Evolutionary conservation across 2,797 vertebrate species (phyloP), one percentile per base, ranked within the genome.

Genomic region (Sebastes cheni): DNA sequence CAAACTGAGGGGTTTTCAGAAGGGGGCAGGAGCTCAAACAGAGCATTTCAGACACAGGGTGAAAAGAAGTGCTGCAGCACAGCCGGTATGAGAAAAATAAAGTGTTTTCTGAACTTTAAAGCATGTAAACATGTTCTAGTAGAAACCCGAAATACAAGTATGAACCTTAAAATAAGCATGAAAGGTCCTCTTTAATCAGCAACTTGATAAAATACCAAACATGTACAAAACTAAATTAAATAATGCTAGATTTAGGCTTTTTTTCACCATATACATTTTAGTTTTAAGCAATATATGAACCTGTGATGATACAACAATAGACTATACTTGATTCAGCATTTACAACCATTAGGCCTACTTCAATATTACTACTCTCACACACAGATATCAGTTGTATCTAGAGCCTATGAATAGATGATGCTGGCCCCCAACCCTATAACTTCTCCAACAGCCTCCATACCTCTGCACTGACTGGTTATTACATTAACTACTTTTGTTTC

Each of bases 401-500:
- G 22, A 58, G 36, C 2, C 46, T 16, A 16, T 65, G 6, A 66
- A 29, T 66, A 50, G 56, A 16, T 32, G 11, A 9, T 34, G 39
- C 11, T 32, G 59, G n/a, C 22, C 9, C 14, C n/a, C 5, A 52
- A 34, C 30, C 23, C 22, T 64, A 42, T 42, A 8, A 73, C 52
- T 5, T 77, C 12, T 81, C 55, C 58, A 23, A 22, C 61, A 62
- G 74, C 52, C 79, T 73, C 68, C 54, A 69, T 54, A 73, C 22
- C 25, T 29, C 50, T 61, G 30, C 36, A 7, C 62, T 46, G 29
- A 13, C 73, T 86, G 87, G 77, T 87, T 87, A 80, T 79, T 77
- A 30, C 72, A 91, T 92, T 89, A 88, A 73, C 68, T 85, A 20
- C 77, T 91, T 80, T 75, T 61, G 71, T 91, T 91, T 89, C 70